Percentiles rank a stretch among this genome's conserved stretches.
These are phyloP conservation scores for Distichodus sexfasciatus DNA, from an alignment of 2,797 vertebrate genomes.

Conservation along the genomic window DNA sequence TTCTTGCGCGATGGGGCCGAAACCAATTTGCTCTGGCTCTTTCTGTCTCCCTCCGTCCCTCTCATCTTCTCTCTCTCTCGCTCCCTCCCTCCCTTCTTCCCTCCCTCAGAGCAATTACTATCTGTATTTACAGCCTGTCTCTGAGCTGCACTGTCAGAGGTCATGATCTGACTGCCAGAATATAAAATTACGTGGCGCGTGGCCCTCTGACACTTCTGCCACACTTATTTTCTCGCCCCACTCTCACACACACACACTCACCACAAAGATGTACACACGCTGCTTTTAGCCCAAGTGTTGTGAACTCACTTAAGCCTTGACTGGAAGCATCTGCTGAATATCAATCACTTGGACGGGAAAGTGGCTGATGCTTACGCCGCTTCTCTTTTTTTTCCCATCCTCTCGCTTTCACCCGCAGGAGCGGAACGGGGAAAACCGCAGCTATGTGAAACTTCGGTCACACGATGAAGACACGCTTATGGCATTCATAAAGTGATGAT, in stretches of 20 bases:
- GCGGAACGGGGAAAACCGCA: too few species aligned
- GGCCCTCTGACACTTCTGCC: slow-evolving; percentile 31
- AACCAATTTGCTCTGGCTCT: slow-evolving; percentile 38
- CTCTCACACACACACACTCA: neutral
- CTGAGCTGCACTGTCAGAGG: slow-evolving; percentile 44
- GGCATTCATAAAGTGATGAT: slow-evolving; percentile 45
- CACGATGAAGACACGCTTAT: slow-evolving; percentile 37
- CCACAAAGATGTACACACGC: too few species aligned
- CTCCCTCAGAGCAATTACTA: slow-evolving; percentile 42
- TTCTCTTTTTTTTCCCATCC: neutral
- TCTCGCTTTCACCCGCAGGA: neutral
- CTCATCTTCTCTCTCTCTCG: slow-evolving; percentile 7
- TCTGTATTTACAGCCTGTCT: slow-evolving; percentile 52
- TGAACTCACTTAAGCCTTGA: slow-evolving; percentile 30
- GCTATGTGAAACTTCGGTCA: too few species aligned
- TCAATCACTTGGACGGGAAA: slow-evolving; percentile 26
- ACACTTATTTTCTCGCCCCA: slow-evolving; percentile 20
- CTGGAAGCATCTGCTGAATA: slow-evolving; percentile 31
- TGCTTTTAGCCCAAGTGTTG: neutral
- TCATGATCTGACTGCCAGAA: slow-evolving; percentile 45
- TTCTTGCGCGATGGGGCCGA: slow-evolving; percentile 40
- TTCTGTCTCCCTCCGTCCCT: neutral
- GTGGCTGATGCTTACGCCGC: slow-evolving; percentile 6
- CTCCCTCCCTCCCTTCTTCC: slow-evolving; percentile 19
- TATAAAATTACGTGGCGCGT: slow-evolving; percentile 40